Evolutionary conservation across 2,797 vertebrate species (phyloP), one percentile per base, ranked within the genome.

Genomic region (Cephalopachus bancanus): DNA sequence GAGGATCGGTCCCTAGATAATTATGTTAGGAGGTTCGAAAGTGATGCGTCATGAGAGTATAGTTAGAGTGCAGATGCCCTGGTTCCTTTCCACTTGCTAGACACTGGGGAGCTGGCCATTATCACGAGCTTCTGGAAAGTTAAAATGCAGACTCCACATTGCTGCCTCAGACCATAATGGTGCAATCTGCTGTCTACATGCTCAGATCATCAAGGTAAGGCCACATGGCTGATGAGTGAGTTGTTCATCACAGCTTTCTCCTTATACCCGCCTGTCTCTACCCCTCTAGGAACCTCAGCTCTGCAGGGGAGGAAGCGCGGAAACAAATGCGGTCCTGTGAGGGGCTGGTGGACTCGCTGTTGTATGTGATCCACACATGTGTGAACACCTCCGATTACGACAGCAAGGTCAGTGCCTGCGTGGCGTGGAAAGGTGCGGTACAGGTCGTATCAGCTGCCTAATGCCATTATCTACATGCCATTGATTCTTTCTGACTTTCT

Each of bases 331-430:
- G 99, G 53, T 98, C 98, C 80, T 99, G 99, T 3, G 99, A 99
- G 33, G 99, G 99, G 12, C 98, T 99, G 94, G 99, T 99, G 0
- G 99, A 99, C 98, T 99, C 99, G 0, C 98, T 99, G 93, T 98
- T 99, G 7, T 99, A 99, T 3, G 99, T 99, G 98, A 99, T 99
- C 99, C 99, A 99, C 98, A 99, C 99, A 4, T 99, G 99, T 72
- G 99, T 99, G 98, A 99, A 99, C 99, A 99, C 99, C n/a, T 99
- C 99, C 0, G 99, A 99, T 97, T 99, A 99, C 2, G 99, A 99
- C 98, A 99, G 99, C 99, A 99, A 99, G 99, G 99, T 99, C 98
- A 55, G 92, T 97, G 97, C 79, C 1, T 0, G 0, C 51, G 81
- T 37, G 30, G 53, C 60, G 0, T 33, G 12, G 6, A 14, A 59